Evolutionary conservation across 2,888 invertebrate genomes (phyloP).

Genomic region (Suillia variegata): DNA sequence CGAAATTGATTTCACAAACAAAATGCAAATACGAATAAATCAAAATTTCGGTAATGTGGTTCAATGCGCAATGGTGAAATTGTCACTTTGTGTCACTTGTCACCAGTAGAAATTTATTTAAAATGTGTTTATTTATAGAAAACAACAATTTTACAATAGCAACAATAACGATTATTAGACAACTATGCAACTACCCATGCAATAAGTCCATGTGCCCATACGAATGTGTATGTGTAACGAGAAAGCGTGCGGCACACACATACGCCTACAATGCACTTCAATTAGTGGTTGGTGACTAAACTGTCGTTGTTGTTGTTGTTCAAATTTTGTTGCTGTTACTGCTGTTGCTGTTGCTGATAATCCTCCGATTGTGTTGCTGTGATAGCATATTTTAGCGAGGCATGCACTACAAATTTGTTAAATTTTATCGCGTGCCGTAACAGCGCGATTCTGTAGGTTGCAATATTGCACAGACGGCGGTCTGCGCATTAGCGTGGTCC

Average conservation of each 20-base stretch:
- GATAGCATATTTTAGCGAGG: neutral
- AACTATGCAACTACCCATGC: neutral
- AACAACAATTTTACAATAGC: no score
- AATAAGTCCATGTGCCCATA: neutral
- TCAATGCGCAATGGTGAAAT: no score
- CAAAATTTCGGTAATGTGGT: no score
- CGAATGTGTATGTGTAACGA: neutral
- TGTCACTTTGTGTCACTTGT: neutral
- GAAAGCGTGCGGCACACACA: neutral
- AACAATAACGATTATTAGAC: neutral
- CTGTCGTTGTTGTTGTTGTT: slow-evolving; percentile 23
- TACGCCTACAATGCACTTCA: slow-evolving; percentile 28
- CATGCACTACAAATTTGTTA: neutral
- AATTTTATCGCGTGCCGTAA: slow-evolving; percentile 2
- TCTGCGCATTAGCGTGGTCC: no score
- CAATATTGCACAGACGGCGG: neutral
- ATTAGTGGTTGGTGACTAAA: slow-evolving; percentile 40
- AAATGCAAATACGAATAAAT: no score
- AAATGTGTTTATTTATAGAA: no score
- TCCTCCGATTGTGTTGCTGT: neutral
- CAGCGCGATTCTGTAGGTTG: neutral
- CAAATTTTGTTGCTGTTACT: neutral
- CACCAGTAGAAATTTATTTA: neutral
- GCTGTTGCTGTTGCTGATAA: neutral
- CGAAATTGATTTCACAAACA: no score